Percentiles rank a stretch among this genome's conserved stretches.
Conservation (phyloP, 2,113 vertebrate species). For the Caranx melampygus region DNA sequence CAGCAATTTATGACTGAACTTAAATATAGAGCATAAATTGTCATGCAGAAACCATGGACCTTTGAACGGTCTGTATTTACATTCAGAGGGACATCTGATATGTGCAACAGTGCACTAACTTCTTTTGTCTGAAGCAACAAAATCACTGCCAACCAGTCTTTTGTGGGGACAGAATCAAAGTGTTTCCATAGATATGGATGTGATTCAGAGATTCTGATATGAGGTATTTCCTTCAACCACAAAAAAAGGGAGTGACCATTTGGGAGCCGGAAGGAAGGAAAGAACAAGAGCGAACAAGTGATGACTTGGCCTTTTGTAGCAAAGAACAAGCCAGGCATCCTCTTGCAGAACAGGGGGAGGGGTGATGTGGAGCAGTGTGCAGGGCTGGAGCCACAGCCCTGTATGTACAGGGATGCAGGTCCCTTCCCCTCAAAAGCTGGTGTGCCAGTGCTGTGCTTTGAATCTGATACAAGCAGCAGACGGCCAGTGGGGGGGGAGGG, state of each 20-base stretch:
- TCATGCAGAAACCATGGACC: not conserved
- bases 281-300: slow-evolving; percentile 44
- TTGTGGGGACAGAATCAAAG: not conserved
- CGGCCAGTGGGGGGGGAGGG: slow-evolving; percentile 4
- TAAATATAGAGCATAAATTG: not conserved
- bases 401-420: slow-evolving; percentile 15
- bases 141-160: not conserved
- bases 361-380: not conserved
- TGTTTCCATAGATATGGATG: not conserved
- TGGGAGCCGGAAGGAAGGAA: not conserved
- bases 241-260: slow-evolving; percentile 37
- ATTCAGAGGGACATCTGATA: not conserved
- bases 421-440: slow-evolving; percentile 39
- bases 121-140: not conserved
- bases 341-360: not conserved
- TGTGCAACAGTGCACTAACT: not conserved
- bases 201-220: slow-evolving; percentile 24
- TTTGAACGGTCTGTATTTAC: not conserved
- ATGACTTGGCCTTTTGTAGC: slow-evolving; percentile 39
- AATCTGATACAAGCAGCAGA: slow-evolving; percentile 41
- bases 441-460: slow-evolving; percentile 29
- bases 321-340: slow-evolving; percentile 4
- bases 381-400: slow-evolving; percentile 25
- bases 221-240: slow-evolving; percentile 9
- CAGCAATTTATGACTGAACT: not conserved